Percentiles rank a stretch among this genome's conserved stretches.
These are phyloP conservation scores for Alethe castanea DNA, from an alignment of 2,113 vertebrate species.

Conservation along the genomic window DNA sequence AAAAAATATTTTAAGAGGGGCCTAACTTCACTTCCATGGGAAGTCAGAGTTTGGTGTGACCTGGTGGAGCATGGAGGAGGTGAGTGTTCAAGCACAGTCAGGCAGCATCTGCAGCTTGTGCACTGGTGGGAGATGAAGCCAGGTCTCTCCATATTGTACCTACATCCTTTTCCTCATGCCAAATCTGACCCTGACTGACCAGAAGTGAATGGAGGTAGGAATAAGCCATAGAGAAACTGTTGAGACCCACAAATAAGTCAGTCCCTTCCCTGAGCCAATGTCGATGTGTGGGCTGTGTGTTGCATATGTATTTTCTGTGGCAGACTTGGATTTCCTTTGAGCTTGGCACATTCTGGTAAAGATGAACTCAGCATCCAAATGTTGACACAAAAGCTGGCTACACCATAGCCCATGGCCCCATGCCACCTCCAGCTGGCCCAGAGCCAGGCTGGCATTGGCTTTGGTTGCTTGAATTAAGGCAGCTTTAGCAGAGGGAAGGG, in stretches of 20 bases:
- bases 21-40: not conserved
- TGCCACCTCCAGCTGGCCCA: not conserved
- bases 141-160: not conserved
- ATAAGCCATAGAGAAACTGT: not conserved
- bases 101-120: not conserved
- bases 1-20: not conserved
- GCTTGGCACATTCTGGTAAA: constrained; percentile 39
- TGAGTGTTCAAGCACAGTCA: not conserved
- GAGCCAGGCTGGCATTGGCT: not conserved
- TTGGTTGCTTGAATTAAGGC: not conserved
- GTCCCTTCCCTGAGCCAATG: not conserved
- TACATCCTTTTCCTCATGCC: not conserved
- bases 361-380: constrained; percentile 25
- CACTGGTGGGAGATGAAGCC: not conserved
- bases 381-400: constrained; percentile 37
- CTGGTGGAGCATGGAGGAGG: not conserved
- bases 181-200: not conserved
- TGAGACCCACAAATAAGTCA: not conserved
- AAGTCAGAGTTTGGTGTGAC: not conserved
- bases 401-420: constrained; percentile 16
- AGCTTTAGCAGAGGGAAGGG: not conserved
- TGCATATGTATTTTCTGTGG: not conserved
- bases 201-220: not conserved
- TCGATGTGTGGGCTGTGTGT: not conserved
- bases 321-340: not conserved